Conservation (phyloP, 1,140 invertebrate species). For the Atta colombica region DNA sequence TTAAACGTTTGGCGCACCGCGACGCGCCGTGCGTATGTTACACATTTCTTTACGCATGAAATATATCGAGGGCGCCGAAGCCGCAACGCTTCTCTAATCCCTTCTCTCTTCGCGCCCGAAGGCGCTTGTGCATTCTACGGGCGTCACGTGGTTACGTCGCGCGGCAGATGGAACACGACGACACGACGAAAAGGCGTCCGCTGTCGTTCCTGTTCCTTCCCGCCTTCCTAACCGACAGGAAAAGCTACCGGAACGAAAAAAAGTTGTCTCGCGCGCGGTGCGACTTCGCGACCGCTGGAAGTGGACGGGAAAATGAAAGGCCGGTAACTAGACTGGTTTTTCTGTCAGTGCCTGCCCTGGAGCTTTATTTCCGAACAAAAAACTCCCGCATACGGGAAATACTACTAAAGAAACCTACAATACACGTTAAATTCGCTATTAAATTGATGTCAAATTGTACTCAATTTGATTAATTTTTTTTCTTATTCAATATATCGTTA, state of each 20-base stretch:
- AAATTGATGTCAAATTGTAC: too few relatives aligned
- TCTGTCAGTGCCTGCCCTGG: not conserved
- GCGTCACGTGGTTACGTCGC: constrained; percentile 9
- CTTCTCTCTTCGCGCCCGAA: not conserved
- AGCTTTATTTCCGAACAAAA: not conserved
- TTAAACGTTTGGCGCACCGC: not conserved
- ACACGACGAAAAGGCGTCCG: constrained; percentile 19
- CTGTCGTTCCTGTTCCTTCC: not conserved
- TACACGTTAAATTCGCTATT: too few relatives aligned
- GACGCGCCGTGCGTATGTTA: not conserved
- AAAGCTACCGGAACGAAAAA: not conserved
- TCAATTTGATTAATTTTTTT: too few relatives aligned
- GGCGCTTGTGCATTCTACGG: constrained; percentile 28
- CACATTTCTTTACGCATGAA: constrained; percentile 58
- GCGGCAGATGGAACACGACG: constrained; percentile 13
- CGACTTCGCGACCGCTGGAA: not conserved
- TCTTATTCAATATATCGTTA: too few relatives aligned
- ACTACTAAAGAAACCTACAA: too few relatives aligned
- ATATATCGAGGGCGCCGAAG: constrained; percentile 50
- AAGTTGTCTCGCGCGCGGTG: constrained; percentile 6
- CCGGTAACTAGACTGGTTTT: constrained; percentile 1
- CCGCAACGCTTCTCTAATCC: not conserved
- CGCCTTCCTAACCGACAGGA: not conserved
- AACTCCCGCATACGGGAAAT: too few relatives aligned
- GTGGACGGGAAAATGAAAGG: constrained; percentile 29